Evolutionary conservation across 2,888 invertebrate genomes (phyloP).

Genomic region (Caenorhabditis imperialis): DNA sequence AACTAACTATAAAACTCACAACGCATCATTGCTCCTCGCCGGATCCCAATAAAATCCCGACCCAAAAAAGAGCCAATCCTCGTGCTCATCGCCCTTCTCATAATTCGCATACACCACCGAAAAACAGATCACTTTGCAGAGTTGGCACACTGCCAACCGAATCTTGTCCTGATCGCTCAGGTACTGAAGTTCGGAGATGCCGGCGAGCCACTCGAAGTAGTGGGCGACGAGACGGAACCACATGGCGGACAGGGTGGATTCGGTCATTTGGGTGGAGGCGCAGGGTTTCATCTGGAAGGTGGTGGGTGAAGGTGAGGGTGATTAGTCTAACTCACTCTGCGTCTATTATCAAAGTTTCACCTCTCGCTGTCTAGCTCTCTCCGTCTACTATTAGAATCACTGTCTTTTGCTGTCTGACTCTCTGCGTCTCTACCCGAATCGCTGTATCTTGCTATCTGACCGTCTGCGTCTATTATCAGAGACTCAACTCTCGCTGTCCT

Average conservation of each 20-base stretch:
- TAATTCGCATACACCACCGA: conserved; percentile 48
- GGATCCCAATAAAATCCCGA: conserved; percentile 51
- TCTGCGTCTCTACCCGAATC: too few species aligned
- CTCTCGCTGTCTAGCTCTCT: too few species aligned
- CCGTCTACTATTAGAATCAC: too few species aligned
- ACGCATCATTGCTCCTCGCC: conserved; percentile 37
- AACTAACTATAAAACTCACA: conserved; percentile 22
- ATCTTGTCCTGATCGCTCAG: conserved; percentile 49
- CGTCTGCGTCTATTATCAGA: too few species aligned
- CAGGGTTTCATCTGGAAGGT: conserved; percentile 34
- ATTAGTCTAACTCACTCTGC: too few species aligned
- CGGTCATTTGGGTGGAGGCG: conserved; percentile 31
- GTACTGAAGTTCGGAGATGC: conserved; percentile 46
- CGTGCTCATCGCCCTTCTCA: conserved; percentile 5
- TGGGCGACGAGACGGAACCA: conserved; percentile 60
- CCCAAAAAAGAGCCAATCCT: conserved; percentile 35
- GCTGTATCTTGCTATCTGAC: too few species aligned
- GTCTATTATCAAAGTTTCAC: too few species aligned
- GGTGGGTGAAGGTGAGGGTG: too few species aligned
- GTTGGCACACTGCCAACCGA: conserved; percentile 44
- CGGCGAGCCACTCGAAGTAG: conserved; percentile 59
- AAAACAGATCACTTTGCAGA: conserved; percentile 54
- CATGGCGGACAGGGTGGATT: conserved; percentile 38
- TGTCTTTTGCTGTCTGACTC: too few species aligned
- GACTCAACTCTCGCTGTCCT: too few species aligned